A percentile compares a stretch with the other conserved stretches of the same genome.
Evolutionary conservation across 2,797 vertebrate species (phyloP).

Genomic region (Tachyglossus aculeatus): DNA sequence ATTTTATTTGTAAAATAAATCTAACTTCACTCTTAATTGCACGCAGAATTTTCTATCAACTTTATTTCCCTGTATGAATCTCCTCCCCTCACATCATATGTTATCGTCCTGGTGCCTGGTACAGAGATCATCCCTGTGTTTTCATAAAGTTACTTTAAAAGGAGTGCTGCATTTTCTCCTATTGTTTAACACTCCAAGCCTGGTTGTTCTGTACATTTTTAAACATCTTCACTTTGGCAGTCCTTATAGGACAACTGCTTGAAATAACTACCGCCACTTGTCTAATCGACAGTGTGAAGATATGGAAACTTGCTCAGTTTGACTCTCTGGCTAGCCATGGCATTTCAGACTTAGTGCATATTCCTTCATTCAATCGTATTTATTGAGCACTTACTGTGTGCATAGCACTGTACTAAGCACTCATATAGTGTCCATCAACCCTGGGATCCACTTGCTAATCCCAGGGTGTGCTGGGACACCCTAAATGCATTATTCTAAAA

Average conservation of each 20-base stretch:
- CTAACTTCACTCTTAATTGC: constrained; percentile 41
- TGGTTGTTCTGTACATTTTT: neutral
- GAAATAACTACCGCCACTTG: neutral
- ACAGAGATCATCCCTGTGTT: constrained; percentile 4
- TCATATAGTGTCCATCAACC: neutral
- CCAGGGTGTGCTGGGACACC: neutral
- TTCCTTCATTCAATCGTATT: too few relatives aligned
- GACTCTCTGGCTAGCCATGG: neutral
- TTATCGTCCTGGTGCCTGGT: constrained; percentile 43
- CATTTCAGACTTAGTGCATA: too few relatives aligned
- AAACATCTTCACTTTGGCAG: neutral
- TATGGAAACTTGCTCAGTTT: neutral
- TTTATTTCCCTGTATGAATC: constrained; percentile 44
- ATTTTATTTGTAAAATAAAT: constrained; percentile 33
- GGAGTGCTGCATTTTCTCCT: neutral
- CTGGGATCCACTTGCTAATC: constrained; percentile 6
- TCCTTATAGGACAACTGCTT: constrained; percentile 22
- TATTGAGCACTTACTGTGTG: too few relatives aligned
- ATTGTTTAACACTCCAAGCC: neutral
- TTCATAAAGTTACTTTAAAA: constrained; percentile 20
- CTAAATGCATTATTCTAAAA: too few relatives aligned
- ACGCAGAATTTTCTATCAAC: constrained; percentile 23
- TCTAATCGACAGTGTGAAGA: neutral
- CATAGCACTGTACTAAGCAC: too few relatives aligned
- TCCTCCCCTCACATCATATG: neutral